These are phyloP conservation scores for Drosophila azteca DNA, from an alignment of 1,140 invertebrate genomes.

Conservation along the genomic window DNA sequence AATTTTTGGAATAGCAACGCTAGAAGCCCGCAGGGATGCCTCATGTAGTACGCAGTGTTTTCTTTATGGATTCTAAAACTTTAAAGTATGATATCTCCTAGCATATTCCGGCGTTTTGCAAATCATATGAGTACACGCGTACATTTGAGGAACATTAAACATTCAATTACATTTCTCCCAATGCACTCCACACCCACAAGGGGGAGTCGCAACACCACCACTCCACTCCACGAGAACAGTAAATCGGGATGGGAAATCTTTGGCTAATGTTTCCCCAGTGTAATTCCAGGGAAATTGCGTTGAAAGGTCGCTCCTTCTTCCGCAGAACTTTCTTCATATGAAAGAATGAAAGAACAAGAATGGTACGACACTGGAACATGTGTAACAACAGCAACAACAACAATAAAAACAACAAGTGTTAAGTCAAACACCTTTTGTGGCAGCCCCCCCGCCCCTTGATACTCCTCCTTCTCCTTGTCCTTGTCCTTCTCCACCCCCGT, in stretches of 20 bases:
- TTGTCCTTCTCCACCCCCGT: background rate
- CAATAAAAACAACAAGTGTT: slow-evolving; percentile 74
- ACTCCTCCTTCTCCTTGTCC: background rate
- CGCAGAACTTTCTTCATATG: slow-evolving; percentile 54
- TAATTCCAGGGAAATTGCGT: slow-evolving; percentile 66
- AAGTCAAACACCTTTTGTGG: slow-evolving; percentile 53
- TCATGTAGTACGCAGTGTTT: too few relatives aligned
- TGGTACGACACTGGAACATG: slow-evolving; percentile 19
- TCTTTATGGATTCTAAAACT: too few relatives aligned
- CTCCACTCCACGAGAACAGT: too few relatives aligned
- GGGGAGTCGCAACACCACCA: background rate
- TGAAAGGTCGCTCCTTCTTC: slow-evolving; percentile 57
- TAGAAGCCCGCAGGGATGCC: too few relatives aligned
- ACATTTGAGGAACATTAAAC: too few relatives aligned
- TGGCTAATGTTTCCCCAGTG: slow-evolving; percentile 62
- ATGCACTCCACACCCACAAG: slow-evolving; percentile 4
- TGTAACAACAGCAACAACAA: slow-evolving; percentile 24
- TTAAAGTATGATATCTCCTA: slow-evolving; percentile 20
- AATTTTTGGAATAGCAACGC: too few relatives aligned
- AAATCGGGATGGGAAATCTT: slow-evolving; percentile 28
- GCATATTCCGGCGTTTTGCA: slow-evolving; percentile 13
- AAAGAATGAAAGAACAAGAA: too few relatives aligned
- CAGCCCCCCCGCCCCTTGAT: background rate
- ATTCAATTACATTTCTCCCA: slow-evolving; percentile 31
- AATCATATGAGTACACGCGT: too few relatives aligned